Base-by-base conservation (phyloP, 2,888 invertebrate genomes). In the Nemoura dubitans region DNA sequence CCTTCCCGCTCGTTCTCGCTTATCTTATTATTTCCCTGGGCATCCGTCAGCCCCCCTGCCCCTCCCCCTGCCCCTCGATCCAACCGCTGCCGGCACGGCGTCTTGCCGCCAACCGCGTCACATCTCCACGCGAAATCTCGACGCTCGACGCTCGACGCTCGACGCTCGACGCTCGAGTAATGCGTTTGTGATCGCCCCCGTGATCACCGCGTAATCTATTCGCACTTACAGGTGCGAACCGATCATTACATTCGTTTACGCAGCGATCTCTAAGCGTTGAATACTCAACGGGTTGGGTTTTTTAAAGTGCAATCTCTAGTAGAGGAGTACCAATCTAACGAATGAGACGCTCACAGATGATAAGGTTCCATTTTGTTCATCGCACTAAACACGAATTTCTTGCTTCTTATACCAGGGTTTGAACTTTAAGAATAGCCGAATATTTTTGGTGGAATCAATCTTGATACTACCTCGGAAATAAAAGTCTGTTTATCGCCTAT, bases 21-120 rank as follows among this genome's bases (percentile, higher is more conserved):
- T 78, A 78, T 78, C 78, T 78, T 78, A 78, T 78, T 78, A 78
- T 78, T 78, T 25, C 78, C 28, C 27, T 27, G 27, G 26, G 78
- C 78, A 78, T 78, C n/a, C 28, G 78, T 78, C 78, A 78, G 10
- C 1, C 1, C 59, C 16, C 59, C 59, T 10, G 5, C 36, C 3
- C 59, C 59, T 16, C 59, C 59, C 59, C 3, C 16, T 21, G 2
- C 14, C 59, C 59, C 59, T 7, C 59, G 10, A 36, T 10, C 36
- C 36, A 36, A 59, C 59, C 36, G 36, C 3, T 36, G 36, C 3
- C 10, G 36, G 59, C 2, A 59, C 59, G 59, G 2, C 21, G 59
- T 7, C 59, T 21, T 59, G 59, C 59, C 59, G 21, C 59, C 21
- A 21, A 59, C 59, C 14, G 21, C 59, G 59, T 14, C 2, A 21